These are phyloP conservation scores for Caenorhabditis tropicalis DNA, from an alignment of 1,140 invertebrate species.

Conservation along the genomic window DNA sequence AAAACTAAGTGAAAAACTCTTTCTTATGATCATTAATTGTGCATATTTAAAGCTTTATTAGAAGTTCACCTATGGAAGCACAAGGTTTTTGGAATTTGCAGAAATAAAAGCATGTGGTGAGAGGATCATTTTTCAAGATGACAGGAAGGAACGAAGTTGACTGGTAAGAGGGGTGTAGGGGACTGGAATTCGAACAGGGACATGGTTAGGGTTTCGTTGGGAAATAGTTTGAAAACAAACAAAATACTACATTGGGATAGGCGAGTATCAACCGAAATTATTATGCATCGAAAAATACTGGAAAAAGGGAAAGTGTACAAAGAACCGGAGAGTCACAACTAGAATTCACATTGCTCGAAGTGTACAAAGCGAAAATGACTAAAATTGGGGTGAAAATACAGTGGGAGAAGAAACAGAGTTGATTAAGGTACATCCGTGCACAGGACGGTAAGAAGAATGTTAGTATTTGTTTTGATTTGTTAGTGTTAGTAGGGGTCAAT, in stretches of 20 bases:
- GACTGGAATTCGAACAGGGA: neutral
- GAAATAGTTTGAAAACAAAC: neutral
- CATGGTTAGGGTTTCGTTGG: neutral
- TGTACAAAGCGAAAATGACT: slow-evolving; percentile 27
- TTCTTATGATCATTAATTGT: no score
- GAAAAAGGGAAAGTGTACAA: neutral
- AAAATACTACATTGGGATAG: neutral
- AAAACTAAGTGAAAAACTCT: no score
- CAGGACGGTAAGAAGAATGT: neutral
- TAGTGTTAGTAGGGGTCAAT: neutral
- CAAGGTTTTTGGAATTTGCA: neutral
- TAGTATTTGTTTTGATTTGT: neutral
- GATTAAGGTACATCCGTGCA: slow-evolving; percentile 1
- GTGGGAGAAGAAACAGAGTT: neutral
- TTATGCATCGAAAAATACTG: neutral
- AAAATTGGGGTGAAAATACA: neutral
- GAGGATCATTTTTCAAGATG: slow-evolving; percentile 3
- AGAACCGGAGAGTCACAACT: slow-evolving; percentile 23
- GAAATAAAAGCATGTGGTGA: neutral
- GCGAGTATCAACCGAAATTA: neutral
- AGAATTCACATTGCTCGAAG: slow-evolving; percentile 20
- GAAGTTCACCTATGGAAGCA: neutral
- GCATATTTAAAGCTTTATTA: neutral
- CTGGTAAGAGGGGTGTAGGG: no score
- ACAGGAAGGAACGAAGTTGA: no score